These are phyloP conservation scores for Zosterops lateralis DNA, from an alignment of 2,113 vertebrate species.

Conservation along the genomic window DNA sequence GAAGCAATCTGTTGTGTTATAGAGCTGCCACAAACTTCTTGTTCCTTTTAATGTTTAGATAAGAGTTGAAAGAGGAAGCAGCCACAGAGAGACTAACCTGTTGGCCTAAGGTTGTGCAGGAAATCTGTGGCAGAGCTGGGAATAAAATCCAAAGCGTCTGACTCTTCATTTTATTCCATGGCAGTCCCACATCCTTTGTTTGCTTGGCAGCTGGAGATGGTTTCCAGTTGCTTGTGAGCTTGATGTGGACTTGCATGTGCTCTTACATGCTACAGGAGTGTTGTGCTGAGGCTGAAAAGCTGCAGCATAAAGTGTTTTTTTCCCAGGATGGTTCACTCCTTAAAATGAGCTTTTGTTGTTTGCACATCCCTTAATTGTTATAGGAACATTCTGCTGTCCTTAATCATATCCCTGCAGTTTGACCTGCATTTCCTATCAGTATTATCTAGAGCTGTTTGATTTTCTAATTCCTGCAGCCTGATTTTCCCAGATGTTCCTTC, in stretches of 20 bases:
- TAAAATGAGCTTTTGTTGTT: slow-evolving; percentile 29
- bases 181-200: background rate
- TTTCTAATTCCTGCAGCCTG: slow-evolving; percentile 35
- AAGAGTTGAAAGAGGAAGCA: background rate
- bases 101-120: background rate
- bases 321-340: background rate
- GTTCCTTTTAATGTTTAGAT: slow-evolving; percentile 26
- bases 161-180: background rate
- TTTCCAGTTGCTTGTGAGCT: background rate
- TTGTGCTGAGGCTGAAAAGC: background rate
- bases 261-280: background rate
- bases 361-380: slow-evolving; percentile 59
- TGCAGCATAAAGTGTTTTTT: background rate
- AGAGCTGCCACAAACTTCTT: slow-evolving; percentile 13
- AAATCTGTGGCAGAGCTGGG: slow-evolving; percentile 9
- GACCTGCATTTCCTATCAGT: slow-evolving; percentile 54
- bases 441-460: slow-evolving; percentile 19
- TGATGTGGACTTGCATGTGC: background rate
- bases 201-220: background rate
- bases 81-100: background rate
- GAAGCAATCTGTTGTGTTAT: background rate
- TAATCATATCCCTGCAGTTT: slow-evolving; percentile 57
- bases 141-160: background rate
- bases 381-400: slow-evolving; percentile 56
- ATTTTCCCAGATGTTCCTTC: slow-evolving; percentile 54